Evolutionary conservation across 2,797 vertebrate species (phyloP).

Genomic region (Saguinus oedipus): DNA sequence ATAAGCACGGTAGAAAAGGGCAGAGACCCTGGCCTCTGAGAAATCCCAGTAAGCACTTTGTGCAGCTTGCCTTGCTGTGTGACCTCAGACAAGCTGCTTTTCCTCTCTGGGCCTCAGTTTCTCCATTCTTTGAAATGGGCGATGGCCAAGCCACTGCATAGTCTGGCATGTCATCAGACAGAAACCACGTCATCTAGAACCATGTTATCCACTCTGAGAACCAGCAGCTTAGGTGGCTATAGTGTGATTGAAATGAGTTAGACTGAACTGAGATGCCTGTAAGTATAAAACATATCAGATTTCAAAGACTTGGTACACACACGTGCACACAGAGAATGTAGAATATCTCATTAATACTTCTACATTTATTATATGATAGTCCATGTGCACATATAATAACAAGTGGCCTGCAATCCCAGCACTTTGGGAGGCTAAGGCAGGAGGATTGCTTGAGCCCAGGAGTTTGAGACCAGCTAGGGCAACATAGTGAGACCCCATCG

Average conservation of each 20-base stretch:
- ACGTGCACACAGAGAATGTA: no score
- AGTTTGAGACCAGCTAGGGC: background rate
- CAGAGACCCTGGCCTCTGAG: background rate
- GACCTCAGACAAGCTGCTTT: background rate
- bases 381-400: background rate
- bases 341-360: background rate
- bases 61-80: background rate
- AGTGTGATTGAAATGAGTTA: background rate
- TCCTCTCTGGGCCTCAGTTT: background rate
- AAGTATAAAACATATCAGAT: background rate
- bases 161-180: background rate
- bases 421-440: background rate
- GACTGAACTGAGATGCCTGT: background rate
- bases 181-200: background rate
- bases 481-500: background rate
- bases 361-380: background rate
- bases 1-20: background rate
- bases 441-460: background rate
- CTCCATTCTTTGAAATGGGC: background rate
- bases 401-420: background rate
- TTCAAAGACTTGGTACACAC: background rate
- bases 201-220: accelerated
- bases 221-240: accelerated
- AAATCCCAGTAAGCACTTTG: background rate
- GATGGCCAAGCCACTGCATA: background rate